Base-by-base conservation (phyloP, 2,113 vertebrate species). In the Phalacrocorax aristotelis region DNA sequence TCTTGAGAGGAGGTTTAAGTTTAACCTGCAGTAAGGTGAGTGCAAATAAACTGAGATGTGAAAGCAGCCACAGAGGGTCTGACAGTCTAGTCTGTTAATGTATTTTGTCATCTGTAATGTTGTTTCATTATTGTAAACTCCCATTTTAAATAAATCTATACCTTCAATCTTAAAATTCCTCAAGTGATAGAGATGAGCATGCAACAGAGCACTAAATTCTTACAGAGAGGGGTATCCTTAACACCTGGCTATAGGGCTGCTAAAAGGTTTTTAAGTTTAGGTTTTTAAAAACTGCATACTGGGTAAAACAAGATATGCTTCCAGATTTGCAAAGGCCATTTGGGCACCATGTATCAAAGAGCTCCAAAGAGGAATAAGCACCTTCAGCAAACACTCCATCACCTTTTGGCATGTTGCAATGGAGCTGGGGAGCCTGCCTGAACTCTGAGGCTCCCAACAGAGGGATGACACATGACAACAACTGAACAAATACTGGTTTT, bases 231-330 rank as follows among this genome's bases (percentile, higher is more conserved):
- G 10, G 8, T 19, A 82, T 20, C 65, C 70, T 38, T 66, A 52
- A 79, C 62, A 9, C 23, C 7, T 40, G 54, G 34, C 22, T 94
- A 30, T 38, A 68, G 61, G 17, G 22, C 9, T 46, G 10, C 23
- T 25, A 57, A 34, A 10, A 55, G 13, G 13, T 36, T 51, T n/a
- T 38, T 34, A 32, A 46, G 36, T 23, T 68, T 11, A 34, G 0
- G 0, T 15, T 29, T 42, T 46, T 27, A 38, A 71, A 65, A 13
- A 13, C 2, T 3, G 3, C 0, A 0, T 9, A 12, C 20, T 1
- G 5, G 8, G 2, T 29, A 48, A 54, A 81, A 13, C 4, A 19
- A 34, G 22, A 13, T 15, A 7, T 11, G 21, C 30, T 58, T 26
- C 12, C 51, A 80, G 76, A 52, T 52, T 66, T 89, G 14, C 46